A percentile compares a stretch with the other conserved stretches of the same genome.
phyloP scores from a whole-genome alignment of 2,113 vertebrate genomes.

The Erpornis zantholeuca region DNA sequence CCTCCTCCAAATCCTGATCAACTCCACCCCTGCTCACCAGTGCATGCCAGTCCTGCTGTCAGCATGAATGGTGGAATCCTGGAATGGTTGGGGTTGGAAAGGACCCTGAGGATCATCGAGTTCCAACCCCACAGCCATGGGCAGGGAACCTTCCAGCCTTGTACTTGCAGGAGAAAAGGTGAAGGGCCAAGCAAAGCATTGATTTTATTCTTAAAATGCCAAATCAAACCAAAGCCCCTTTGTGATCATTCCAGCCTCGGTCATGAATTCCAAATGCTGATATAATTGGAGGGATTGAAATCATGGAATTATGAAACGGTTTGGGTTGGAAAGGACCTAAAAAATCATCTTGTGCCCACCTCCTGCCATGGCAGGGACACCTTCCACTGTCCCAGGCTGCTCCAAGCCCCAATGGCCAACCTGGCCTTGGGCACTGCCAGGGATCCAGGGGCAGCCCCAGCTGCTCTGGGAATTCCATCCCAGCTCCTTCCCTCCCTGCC shows the following conservation, averaged over 20 bases:
- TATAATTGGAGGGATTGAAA: neutral
- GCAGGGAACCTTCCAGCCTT: neutral
- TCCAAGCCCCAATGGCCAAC: neutral
- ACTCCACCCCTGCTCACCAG: neutral
- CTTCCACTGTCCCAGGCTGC: neutral
- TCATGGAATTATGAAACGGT: neutral
- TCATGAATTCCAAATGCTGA: neutral
- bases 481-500: neutral
- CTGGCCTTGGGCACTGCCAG: neutral
- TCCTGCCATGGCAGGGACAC: neutral
- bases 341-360: accelerated
- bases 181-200: neutral
- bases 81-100: neutral
- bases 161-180: neutral
- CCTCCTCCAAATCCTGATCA: neutral
- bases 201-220: neutral
- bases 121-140: neutral
- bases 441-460: neutral
- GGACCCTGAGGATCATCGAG: neutral
- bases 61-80: neutral
- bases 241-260: neutral
- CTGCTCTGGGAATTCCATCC: neutral
- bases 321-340: too few relatives aligned
- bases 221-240: neutral
- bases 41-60: neutral